Evolutionary conservation across 2,888 invertebrate genomes (phyloP).

Genomic region (Eilema depressum): DNA sequence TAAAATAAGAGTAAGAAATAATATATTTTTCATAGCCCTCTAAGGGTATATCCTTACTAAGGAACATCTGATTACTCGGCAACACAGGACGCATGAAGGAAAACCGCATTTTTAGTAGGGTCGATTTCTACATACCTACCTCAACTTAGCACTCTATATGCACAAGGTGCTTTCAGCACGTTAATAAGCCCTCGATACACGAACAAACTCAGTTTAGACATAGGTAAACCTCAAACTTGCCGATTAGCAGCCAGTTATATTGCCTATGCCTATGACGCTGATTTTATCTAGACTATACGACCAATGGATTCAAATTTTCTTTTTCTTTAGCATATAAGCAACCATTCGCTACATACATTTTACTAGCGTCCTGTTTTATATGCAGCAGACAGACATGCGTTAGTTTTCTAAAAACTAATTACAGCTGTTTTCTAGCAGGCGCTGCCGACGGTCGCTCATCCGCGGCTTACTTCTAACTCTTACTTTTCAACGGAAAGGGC

Average conservation of each 20-base stretch:
- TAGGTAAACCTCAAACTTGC: too few species aligned
- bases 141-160: too few species aligned
- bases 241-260: too few species aligned
- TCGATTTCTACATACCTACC: too few species aligned
- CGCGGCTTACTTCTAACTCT: slow-evolving; percentile 35
- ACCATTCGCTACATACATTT: background rate
- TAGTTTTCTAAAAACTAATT: slow-evolving; percentile 19
- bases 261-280: background rate
- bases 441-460: slow-evolving; percentile 18
- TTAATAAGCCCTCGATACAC: background rate
- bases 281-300: background rate
- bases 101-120: too few species aligned
- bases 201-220: background rate
- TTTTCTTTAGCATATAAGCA: background rate
- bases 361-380: slow-evolving; percentile 2
- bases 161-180: too few species aligned
- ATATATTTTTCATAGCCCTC: too few species aligned
- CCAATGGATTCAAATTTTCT: background rate
- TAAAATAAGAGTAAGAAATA: too few species aligned
- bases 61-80: too few species aligned
- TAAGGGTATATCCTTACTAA: too few species aligned
- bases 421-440: slow-evolving; percentile 16
- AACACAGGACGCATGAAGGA: too few species aligned
- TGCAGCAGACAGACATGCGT: background rate
- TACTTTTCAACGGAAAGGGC: slow-evolving; percentile 57